phyloP scores from a whole-genome alignment of 2,888 invertebrate species.

The Troides helena region DNA sequence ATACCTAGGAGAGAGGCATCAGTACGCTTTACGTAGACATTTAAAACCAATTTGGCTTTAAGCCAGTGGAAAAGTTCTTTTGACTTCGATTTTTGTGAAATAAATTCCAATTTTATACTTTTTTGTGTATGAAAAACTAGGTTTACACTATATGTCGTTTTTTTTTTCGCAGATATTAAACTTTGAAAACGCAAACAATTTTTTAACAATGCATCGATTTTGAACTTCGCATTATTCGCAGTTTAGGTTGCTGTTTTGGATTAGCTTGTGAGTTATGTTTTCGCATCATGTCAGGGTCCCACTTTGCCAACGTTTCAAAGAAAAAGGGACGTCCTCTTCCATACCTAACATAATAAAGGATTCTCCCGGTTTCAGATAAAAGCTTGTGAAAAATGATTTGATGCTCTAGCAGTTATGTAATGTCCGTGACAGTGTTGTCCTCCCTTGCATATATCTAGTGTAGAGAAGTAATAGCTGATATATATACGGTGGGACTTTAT shows the following conservation, averaged over 20 bases:
- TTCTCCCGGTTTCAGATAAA: not conserved
- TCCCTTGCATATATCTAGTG: not conserved
- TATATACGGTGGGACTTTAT: too few species aligned
- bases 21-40: not conserved
- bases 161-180: too few species aligned
- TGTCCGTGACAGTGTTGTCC: not conserved
- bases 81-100: not conserved
- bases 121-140: not conserved
- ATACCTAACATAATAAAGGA: not conserved
- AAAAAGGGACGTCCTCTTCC: not conserved
- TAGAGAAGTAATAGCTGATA: too few species aligned
- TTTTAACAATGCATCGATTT: too few species aligned
- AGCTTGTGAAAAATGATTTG: not conserved
- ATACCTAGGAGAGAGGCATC: not conserved
- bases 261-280: not conserved
- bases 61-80: not conserved
- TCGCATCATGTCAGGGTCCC: not conserved
- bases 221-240: too few species aligned
- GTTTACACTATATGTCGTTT: not conserved
- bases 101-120: not conserved
- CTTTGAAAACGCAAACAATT: too few species aligned
- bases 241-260: not conserved
- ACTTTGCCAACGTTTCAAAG: not conserved
- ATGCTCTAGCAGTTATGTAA: not conserved
- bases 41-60: slow-evolving; percentile 7